phyloP scores from a whole-genome alignment of 2,888 invertebrate species.

The Dasypogon diadema region DNA sequence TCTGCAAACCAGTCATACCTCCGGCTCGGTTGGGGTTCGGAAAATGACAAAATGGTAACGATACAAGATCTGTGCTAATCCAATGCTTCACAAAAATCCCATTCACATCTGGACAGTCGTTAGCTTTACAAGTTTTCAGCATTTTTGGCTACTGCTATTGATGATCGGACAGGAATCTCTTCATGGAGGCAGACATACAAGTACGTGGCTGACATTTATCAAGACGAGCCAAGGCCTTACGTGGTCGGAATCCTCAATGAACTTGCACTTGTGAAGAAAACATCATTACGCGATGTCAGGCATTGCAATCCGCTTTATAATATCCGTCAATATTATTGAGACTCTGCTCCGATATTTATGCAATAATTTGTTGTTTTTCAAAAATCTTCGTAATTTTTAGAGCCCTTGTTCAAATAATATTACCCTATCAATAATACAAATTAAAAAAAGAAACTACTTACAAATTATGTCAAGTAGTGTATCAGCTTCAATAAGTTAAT shows the following conservation, averaged over 20 bases:
- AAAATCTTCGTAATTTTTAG: too few relatives aligned
- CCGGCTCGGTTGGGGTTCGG: neutral
- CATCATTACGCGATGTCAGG: neutral
- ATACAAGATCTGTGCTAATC: neutral
- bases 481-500: too few relatives aligned
- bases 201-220: conserved; percentile 3
- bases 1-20: neutral
- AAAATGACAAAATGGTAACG: neutral
- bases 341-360: too few relatives aligned
- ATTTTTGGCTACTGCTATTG: conserved; percentile 20
- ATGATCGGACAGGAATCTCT: neutral
- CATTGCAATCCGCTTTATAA: neutral
- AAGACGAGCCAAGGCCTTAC: conserved; percentile 23
- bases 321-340: neutral
- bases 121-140: neutral
- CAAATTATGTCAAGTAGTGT: too few relatives aligned
- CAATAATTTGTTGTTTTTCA: too few relatives aligned
- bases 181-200: neutral
- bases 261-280: conserved; percentile 11
- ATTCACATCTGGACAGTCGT: neutral
- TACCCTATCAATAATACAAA: too few relatives aligned
- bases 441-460: too few relatives aligned
- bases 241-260: conserved; percentile 38
- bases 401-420: too few relatives aligned
- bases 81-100: neutral